Conservation (phyloP, 1,140 invertebrate species). For the Philopotamus ludificatus region DNA sequence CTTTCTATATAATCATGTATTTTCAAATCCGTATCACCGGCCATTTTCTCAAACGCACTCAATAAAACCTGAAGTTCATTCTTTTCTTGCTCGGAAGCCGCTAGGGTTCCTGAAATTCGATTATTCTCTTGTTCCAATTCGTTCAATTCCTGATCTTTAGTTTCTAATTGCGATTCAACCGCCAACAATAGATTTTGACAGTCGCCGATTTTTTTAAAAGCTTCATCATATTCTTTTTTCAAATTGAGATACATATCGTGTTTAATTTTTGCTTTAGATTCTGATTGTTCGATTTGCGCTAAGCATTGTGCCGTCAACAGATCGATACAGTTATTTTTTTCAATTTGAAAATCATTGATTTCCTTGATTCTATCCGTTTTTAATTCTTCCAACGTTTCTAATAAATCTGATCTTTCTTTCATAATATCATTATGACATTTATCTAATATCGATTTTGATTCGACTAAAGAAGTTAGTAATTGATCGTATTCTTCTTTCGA, state of each 20-base stretch:
- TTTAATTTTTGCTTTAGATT: too few species aligned
- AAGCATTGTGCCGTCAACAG: too few species aligned
- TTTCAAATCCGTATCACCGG: constrained; percentile 2
- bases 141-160: constrained; percentile 35
- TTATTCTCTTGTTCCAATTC: constrained; percentile 35
- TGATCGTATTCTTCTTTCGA: constrained; percentile 34
- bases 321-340: too few species aligned
- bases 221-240: constrained; percentile 31
- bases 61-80: constrained; percentile 30
- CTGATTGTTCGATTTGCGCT: too few species aligned
- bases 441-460: constrained; percentile 33
- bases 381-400: constrained; percentile 13
- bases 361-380: constrained; percentile 19
- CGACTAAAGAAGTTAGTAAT: constrained; percentile 25
- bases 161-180: constrained; percentile 33
- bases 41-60: constrained; percentile 21
- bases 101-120: constrained; percentile 31
- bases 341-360: constrained; percentile 26
- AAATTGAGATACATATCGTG: constrained; percentile 16
- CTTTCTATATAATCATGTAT: neutral
- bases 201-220: constrained; percentile 23
- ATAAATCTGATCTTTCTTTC: constrained; percentile 18
- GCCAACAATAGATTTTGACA: constrained; percentile 23
- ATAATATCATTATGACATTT: constrained; percentile 31
- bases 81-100: constrained; percentile 34